phyloP scores from a whole-genome alignment of 2,888 invertebrate species.

The Xanthia togata region DNA sequence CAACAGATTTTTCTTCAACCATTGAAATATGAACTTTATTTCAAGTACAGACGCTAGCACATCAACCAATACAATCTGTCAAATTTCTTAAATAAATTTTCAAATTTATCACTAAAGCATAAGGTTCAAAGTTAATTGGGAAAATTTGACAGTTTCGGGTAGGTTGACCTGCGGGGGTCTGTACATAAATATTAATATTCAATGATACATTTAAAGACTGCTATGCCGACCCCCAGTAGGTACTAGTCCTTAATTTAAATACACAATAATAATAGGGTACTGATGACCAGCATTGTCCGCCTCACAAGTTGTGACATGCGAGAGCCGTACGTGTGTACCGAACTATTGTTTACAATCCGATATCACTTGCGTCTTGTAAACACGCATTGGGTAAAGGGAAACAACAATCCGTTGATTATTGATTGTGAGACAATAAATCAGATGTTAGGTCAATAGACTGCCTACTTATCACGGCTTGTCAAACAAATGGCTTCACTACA shows the following conservation, averaged over 20 bases:
- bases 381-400: slow-evolving; percentile 38
- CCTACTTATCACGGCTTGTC: slow-evolving; percentile 27
- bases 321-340: slow-evolving; percentile 12
- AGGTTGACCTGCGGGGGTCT: too few species aligned
- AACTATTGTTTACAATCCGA: slow-evolving; percentile 36
- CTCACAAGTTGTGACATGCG: slow-evolving; percentile 7
- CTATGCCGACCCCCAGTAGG: background rate
- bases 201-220: background rate
- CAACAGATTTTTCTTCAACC: background rate
- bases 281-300: background rate
- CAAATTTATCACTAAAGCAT: too few species aligned
- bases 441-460: slow-evolving; percentile 40
- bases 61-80: too few species aligned
- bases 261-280: background rate
- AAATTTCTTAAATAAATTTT: too few species aligned
- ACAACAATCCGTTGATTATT: slow-evolving; percentile 14
- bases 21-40: background rate
- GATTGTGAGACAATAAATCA: slow-evolving; percentile 38
- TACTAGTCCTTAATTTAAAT: background rate
- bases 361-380: slow-evolving; percentile 25
- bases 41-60: too few species aligned
- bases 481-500: slow-evolving; percentile 44
- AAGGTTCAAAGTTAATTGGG: too few species aligned
- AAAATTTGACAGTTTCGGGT: too few species aligned
- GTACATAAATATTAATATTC: background rate